Conservation (phyloP, 2,888 invertebrate species). For the Cheilosia soror region DNA sequence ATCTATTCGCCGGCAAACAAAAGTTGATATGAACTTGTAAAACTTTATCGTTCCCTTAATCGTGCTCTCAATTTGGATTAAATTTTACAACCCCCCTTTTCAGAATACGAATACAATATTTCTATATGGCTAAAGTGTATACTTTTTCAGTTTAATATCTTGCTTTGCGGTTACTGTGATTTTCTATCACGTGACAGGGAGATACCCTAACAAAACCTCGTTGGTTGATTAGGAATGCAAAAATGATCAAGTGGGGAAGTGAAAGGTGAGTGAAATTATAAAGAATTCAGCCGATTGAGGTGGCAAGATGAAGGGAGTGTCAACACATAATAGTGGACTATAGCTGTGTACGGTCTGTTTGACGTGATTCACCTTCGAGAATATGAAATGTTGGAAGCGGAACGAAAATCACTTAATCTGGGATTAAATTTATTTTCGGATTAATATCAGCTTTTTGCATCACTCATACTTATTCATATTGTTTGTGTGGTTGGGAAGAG, state of each 20-base stretch:
- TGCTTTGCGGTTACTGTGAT: constrained; percentile 21
- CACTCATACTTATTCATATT: constrained; percentile 37
- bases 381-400: neutral
- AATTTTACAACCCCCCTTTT: constrained; percentile 48
- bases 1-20: constrained; percentile 30
- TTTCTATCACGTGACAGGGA: constrained; percentile 25
- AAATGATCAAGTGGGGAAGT: constrained; percentile 37
- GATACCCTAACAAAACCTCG: constrained; percentile 21
- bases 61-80: constrained; percentile 72
- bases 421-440: constrained; percentile 77
- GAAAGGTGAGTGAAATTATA: constrained; percentile 35
- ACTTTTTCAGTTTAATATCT: neutral
- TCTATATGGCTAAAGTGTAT: neutral
- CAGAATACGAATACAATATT: neutral
- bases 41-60: constrained; percentile 47
- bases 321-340: neutral
- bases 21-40: constrained; percentile 52
- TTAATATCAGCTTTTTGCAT: constrained; percentile 75
- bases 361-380: constrained; percentile 6
- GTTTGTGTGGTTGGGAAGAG: neutral
- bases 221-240: constrained; percentile 23
- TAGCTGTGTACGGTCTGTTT: neutral
- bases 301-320: constrained; percentile 1
- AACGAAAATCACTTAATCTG: constrained; percentile 75
- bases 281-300: neutral